Base-by-base conservation (phyloP, 2,797 vertebrate genomes). In the Danio aesculapii region DNA sequence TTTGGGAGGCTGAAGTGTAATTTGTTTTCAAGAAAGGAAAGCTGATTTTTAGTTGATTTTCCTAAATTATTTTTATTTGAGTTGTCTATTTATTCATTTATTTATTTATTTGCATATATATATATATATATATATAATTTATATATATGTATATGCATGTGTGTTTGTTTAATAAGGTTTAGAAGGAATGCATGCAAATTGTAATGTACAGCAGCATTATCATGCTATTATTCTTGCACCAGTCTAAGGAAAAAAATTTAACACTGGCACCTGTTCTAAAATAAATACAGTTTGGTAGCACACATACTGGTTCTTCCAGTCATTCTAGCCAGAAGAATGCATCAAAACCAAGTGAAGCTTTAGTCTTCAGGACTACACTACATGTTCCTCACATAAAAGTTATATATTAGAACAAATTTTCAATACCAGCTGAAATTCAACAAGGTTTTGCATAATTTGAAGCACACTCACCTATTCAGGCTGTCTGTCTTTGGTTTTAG, bases 401-500 rank as follows among this genome's bases (percentile, higher is more conserved):
- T 47, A 0, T 3, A 14, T 58, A 57, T 58, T 21, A 72, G 7
- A 62, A 62, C 57, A 9, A 17, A 3, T 17, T 55, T 11, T 30
- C 30, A 19, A 55, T 63, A 58, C 49, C 43, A 74, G 5, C 17
- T 21, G 67, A 71, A 72, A 19, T 10, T 12, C 16, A 75, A 16
- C 3, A 41, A 58, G 5, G 6, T 7, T 13, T 53, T 55, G 12
- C 14, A 39, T 39, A 17, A 47, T 57, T 47, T 49, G 14, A 46
- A 21, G 41, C 39, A 46, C 61, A 49, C 84, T 82, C 79, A 85
- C 85, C 83, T 79, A 59, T 67, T 13, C 9, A 55, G 68, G 13
- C 39, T 59, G 41, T 10, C 9, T 61, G 49, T 59, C n/a, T 49
- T 53, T 70, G 49, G 41, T 72, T 12, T 57, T 30, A 46, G 57